Percentiles rank a stretch among this genome's conserved stretches.
phyloP scores from a whole-genome alignment of 2,888 invertebrate genomes.

The Dolichopus griseipennis region DNA sequence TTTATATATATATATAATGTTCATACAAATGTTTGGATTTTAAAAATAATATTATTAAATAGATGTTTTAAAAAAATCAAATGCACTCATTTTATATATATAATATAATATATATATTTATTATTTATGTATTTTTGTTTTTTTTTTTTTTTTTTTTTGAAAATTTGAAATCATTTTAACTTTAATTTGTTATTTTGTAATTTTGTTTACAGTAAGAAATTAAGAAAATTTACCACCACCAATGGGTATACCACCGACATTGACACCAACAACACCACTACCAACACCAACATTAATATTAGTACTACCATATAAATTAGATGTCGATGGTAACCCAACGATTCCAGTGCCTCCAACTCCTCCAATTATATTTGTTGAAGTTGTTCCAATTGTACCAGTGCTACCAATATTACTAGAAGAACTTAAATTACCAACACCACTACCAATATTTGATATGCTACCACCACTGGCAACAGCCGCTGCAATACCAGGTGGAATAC shows the following conservation, averaged over 20 bases:
- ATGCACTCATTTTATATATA: neutral
- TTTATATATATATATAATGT: no score
- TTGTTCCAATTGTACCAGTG: constrained; percentile 27
- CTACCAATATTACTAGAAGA: constrained; percentile 14
- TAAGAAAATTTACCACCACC: neutral
- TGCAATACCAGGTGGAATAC: constrained; percentile 14
- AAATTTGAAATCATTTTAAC: no score
- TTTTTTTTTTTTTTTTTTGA: no score
- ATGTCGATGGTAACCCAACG: constrained; percentile 19
- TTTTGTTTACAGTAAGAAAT: neutral
- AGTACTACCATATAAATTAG: constrained; percentile 18
- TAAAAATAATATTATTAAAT: neutral
- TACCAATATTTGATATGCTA: constrained; percentile 22
- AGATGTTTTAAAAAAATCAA: neutral
- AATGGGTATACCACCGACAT: neutral
- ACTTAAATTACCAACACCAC: constrained; percentile 28
- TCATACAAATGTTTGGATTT: no score
- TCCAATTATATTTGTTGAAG: neutral
- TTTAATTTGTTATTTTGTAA: neutral
- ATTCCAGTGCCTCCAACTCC: neutral
- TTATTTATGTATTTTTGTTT: no score
- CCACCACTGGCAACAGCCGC: constrained; percentile 22
- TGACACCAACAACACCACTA: constrained; percentile 14
- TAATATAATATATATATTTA: no score
- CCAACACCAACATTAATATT: constrained; percentile 14